These are phyloP conservation scores for Berghia stephanieae DNA, from an alignment of 1,140 invertebrate genomes.

Conservation along the genomic window DNA sequence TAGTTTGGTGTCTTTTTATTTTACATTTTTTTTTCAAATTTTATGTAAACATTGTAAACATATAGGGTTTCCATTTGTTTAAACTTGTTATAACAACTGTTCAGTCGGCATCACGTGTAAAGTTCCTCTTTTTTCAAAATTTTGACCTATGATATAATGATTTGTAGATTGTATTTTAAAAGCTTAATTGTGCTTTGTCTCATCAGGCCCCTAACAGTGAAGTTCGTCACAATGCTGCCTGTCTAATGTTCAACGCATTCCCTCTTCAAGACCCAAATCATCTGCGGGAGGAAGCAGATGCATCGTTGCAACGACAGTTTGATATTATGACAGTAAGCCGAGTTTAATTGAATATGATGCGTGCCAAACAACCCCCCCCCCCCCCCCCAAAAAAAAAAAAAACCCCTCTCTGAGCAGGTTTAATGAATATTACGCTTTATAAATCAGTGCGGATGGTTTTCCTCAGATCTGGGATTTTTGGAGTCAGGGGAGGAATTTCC, in stretches of 20 bases:
- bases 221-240: slow-evolving; percentile 61
- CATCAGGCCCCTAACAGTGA: slow-evolving; percentile 60
- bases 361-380: neutral
- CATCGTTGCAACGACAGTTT: slow-evolving; percentile 63
- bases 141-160: neutral
- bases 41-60: no score
- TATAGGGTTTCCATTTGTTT: no score
- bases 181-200: neutral
- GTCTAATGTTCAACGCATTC: slow-evolving; percentile 62
- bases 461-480: no score
- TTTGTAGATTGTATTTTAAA: neutral
- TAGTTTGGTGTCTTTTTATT: no score
- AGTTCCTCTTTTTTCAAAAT: neutral
- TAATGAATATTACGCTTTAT: no score
- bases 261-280: slow-evolving; percentile 57
- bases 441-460: no score
- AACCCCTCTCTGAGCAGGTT: no score
- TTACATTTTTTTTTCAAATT: no score
- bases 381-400: no score
- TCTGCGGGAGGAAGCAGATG: slow-evolving; percentile 50
- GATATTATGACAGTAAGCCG: slow-evolving; percentile 55
- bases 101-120: neutral
- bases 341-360: neutral
- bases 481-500: neutral
- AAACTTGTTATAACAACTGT: neutral